Percentiles rank a stretch among this genome's conserved stretches.
These are phyloP conservation scores for Apodemia zela DNA, from an alignment of 2,888 invertebrate species.

Conservation along the genomic window DNA sequence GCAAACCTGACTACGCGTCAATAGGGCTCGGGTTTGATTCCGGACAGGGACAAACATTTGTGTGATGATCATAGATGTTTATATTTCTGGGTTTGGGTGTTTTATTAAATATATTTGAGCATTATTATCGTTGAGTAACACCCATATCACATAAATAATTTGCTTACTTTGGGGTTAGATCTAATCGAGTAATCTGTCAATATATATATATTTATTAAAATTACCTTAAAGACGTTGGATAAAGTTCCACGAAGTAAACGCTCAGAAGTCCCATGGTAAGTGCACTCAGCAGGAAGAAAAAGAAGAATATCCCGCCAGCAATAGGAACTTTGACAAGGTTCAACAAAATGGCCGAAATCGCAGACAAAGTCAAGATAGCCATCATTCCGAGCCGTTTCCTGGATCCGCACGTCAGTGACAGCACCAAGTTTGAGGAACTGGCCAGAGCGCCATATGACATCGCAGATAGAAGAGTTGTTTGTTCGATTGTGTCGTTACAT, in stretches of 20 bases:
- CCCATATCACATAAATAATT: no score
- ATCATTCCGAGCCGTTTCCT: slow-evolving; percentile 66
- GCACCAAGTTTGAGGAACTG: slow-evolving; percentile 58
- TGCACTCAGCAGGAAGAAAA: slow-evolving; percentile 66
- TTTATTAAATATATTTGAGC: no score
- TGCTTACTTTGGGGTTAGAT: no score
- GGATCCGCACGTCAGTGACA: slow-evolving; percentile 64
- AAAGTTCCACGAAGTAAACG: slow-evolving; percentile 71
- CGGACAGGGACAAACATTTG: no score
- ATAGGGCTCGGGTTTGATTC: no score
- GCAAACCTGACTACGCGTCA: no score
- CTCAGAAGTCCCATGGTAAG: slow-evolving; percentile 69
- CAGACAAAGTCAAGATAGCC: slow-evolving; percentile 51
- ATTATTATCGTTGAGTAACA: no score
- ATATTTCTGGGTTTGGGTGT: no score
- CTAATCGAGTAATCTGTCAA: no score
- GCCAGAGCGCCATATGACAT: slow-evolving; percentile 68
- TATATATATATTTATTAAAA: no score
- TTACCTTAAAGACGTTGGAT: slow-evolving; percentile 71
- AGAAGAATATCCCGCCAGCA: slow-evolving; percentile 69
- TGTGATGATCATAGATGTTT: no score
- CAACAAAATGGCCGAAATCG: slow-evolving; percentile 51
- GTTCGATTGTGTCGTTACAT: slow-evolving; percentile 68
- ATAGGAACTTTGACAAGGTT: slow-evolving; percentile 58
- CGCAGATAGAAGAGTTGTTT: slow-evolving; percentile 65